These are phyloP conservation scores for Amia ocellicauda DNA, from an alignment of 2,113 vertebrate species.

Conservation along the genomic window DNA sequence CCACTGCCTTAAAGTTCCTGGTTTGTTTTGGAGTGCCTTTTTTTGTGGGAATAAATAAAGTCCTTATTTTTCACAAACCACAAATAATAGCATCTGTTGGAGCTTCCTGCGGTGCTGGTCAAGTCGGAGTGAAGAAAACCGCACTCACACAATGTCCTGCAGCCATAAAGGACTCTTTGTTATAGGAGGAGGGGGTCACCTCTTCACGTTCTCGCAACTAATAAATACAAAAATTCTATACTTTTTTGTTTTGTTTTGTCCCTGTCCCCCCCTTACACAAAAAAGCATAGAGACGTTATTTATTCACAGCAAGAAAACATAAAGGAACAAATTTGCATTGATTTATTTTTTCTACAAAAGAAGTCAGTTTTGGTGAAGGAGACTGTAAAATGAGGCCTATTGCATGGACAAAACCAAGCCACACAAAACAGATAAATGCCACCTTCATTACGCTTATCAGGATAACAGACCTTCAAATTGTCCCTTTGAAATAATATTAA, in stretches of 20 bases:
- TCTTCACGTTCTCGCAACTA: conserved; percentile 60
- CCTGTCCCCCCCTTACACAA: conserved; percentile 53
- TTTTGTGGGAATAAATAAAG: conserved; percentile 46
- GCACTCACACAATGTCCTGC: conserved; percentile 55
- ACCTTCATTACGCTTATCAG: conserved; percentile 53
- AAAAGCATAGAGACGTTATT: conserved; percentile 63
- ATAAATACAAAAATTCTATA: conserved; percentile 66
- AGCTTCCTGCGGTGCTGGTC: conserved; percentile 68
- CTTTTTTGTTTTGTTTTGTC: conserved; percentile 67
- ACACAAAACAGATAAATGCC: conserved; percentile 61
- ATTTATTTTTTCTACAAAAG: conserved; percentile 63
- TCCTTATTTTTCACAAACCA: conserved; percentile 54
- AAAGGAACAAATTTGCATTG: conserved; percentile 77
- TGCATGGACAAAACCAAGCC: conserved; percentile 47
- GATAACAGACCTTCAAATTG: conserved; percentile 49
- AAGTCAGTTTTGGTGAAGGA: conserved; percentile 47
- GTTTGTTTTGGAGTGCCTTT: conserved; percentile 44
- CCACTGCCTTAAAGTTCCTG: conserved; percentile 42
- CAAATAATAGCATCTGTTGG: conserved; percentile 53
- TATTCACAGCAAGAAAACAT: conserved; percentile 67
- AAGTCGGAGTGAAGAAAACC: conserved; percentile 56
- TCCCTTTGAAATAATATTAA: conserved; percentile 51
- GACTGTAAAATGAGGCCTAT: conserved; percentile 27
- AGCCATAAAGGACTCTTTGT: conserved; percentile 70
- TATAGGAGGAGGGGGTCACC: conserved; percentile 60